Base-by-base conservation (phyloP, 1,140 invertebrate species). In the Tribolium castaneum region DNA sequence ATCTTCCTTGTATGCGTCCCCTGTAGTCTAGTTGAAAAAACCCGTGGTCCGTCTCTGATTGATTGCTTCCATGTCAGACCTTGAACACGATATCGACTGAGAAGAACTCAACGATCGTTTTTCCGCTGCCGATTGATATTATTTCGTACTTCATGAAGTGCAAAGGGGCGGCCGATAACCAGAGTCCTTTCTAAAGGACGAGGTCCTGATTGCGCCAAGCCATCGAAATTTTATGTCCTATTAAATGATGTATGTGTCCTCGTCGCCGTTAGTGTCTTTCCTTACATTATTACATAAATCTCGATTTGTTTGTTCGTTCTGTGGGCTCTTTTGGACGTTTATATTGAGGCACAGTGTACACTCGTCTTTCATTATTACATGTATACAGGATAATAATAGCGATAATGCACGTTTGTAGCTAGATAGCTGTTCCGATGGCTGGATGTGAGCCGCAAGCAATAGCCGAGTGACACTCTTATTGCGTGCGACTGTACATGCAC, bases 21-120 rank as follows among this genome's bases (percentile, higher is more conserved):
- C 59, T 35, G 13, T 66, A 66, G 59, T 45, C 9, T 45, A 45
- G 39, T 45, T n/a, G n/a, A n/a, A 9, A 34, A 13, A 22, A n/a
- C 1, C 12, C 6, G 25, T 34, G 25, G 59, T 66, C 34, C 59
- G 59, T 66, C n/a, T 35, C 51, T 66, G 30, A 66, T 30, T 35
- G 25, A 35, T 66, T 66, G 30, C 7, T 66, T 66, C 30, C 30
- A 45, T 59, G 16, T 22, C 92, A 98, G 90, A 98, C 97, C 4
- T 88, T 99, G 72, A 98, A 95, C 87, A 95, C 95, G 6, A 98
- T 99, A 86, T 97, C 97, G 51, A 96, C 97, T 1, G 98, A 99
- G 90, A 99, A 99, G 89, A 99, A 98, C 87, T 98, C 97, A 3
- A 99, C 98, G 6, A 99, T 99, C 84, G 95, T 99, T 75, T 99